Percentiles rank a stretch among this genome's conserved stretches.
Conservation (phyloP, 2,113 vertebrate species). For the Callochromis pleurospilus region DNA sequence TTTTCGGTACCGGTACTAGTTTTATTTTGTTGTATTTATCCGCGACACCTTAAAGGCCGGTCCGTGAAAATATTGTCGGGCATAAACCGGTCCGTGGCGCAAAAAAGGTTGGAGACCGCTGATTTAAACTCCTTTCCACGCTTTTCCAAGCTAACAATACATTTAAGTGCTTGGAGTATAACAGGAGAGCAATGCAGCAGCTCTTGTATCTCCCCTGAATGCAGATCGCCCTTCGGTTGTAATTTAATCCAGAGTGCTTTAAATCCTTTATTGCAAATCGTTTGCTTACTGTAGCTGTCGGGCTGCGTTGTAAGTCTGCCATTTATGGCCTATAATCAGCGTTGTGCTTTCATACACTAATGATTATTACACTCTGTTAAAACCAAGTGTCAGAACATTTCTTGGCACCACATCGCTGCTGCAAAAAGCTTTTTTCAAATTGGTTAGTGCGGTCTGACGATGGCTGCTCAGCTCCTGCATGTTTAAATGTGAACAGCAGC, state of each 20-base stretch:
- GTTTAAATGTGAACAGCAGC: background rate
- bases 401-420: background rate
- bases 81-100: too few relatives aligned
- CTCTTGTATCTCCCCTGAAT: conserved; percentile 24
- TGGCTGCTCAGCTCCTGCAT: background rate
- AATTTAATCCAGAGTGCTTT: conserved; percentile 45
- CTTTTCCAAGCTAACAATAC: background rate
- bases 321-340: conserved; percentile 53
- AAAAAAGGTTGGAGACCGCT: too few relatives aligned
- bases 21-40: too few relatives aligned
- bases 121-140: background rate
- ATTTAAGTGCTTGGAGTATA: conserved; percentile 13
- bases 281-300: conserved; percentile 26
- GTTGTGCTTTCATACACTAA: conserved; percentile 38
- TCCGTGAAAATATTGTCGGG: too few relatives aligned
- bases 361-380: conserved; percentile 28
- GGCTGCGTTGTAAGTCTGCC: conserved; percentile 15
- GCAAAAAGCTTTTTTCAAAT: background rate
- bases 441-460: background rate
- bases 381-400: conserved; percentile 12
- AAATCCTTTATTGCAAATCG: conserved; percentile 46
- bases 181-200: background rate
- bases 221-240: conserved; percentile 15
- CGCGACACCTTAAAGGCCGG: too few relatives aligned
- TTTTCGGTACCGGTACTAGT: too few relatives aligned